Percentiles rank a stretch among this genome's conserved stretches.
Conservation (phyloP, 1,140 invertebrate species). For the Platyscapa corneri region DNA sequence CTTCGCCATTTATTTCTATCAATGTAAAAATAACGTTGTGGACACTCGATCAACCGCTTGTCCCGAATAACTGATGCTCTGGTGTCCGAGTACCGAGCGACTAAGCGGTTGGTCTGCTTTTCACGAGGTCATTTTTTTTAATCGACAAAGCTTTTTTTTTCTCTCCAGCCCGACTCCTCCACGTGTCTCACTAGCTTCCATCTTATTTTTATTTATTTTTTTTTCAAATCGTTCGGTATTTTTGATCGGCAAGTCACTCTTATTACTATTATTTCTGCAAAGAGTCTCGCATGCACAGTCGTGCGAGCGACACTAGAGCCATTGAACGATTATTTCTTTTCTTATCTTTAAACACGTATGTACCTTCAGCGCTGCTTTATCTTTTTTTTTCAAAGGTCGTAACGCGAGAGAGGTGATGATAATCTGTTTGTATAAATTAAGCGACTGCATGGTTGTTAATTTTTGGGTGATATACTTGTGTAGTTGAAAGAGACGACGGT, state of each 20-base stretch:
- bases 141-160: conserved; percentile 13
- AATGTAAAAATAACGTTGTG: background rate
- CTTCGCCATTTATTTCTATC: background rate
- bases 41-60: background rate
- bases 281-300: background rate
- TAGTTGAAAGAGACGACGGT: background rate
- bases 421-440: conserved; percentile 35
- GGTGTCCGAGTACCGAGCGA: background rate
- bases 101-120: background rate
- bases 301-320: background rate
- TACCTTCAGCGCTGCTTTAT: conserved; percentile 8
- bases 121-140: background rate
- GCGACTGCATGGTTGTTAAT: conserved; percentile 30
- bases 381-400: background rate
- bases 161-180: conserved; percentile 7
- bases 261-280: background rate
- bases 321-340: conserved; percentile 20
- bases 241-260: too few species aligned
- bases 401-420: background rate
- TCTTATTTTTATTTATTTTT: background rate
- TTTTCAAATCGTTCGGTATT: too few species aligned
- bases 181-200: background rate
- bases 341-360: conserved; percentile 12
- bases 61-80: background rate
- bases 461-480: background rate